Evolutionary conservation across 2,113 vertebrate genomes (phyloP).

Genomic region (Todiramphus saurophagus): DNA sequence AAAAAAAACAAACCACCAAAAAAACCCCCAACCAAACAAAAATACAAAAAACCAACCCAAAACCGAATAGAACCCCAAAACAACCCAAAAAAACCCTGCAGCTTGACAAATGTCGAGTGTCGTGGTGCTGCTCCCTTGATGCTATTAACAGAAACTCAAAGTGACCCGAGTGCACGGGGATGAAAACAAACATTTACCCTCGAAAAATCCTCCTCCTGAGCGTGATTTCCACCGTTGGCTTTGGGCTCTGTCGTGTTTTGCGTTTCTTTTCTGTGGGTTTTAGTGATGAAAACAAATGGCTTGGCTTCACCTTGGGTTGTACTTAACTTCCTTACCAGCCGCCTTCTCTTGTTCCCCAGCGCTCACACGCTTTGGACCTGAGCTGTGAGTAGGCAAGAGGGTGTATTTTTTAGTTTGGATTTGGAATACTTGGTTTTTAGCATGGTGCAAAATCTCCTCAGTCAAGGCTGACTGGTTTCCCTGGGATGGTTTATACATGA

Average conservation of each 20-base stretch:
- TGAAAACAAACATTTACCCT: slow-evolving; percentile 19
- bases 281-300: slow-evolving; percentile 34
- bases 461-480: background rate
- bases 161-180: background rate
- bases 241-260: background rate
- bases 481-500: background rate
- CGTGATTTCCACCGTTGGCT: background rate
- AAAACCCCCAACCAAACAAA: too few relatives aligned
- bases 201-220: background rate
- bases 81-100: background rate
- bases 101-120: background rate
- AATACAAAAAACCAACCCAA: background rate
- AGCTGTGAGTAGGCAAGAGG: background rate
- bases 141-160: background rate
- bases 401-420: background rate
- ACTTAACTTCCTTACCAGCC: background rate
- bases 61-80: too few relatives aligned
- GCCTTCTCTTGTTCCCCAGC: background rate
- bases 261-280: slow-evolving; percentile 49
- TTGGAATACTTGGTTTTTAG: background rate
- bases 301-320: slow-evolving; percentile 27
- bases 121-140: background rate
- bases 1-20: too few relatives aligned
- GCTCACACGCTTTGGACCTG: accelerated
- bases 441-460: background rate